Base-by-base conservation (phyloP, 2,888 invertebrate genomes). In the Strigamia transsilvanica region DNA sequence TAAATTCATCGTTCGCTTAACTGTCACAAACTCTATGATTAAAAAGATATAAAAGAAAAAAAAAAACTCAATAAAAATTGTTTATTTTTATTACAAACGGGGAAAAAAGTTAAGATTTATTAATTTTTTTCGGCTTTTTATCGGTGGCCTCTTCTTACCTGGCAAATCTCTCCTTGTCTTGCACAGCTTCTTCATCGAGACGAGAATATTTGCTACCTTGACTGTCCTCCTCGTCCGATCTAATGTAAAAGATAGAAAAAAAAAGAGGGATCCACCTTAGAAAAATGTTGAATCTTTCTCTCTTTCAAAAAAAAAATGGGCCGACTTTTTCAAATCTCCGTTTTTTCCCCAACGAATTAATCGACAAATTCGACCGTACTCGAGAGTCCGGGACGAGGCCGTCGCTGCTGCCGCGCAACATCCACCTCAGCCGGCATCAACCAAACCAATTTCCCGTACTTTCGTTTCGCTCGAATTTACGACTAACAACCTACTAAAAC, bases 151-250 rank as follows among this genome's bases (percentile, higher is more conserved):
- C 61, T 61, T 61, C 61, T 90, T 90, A 93, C 96, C 96, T 95
- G 86, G 97, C 97, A 91, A 96, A 98, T 87, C 97, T 92, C 89
- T 98, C 98, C 90, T 98, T 98, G 89, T 98, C 98, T 91, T 96
- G 96, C 89, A 95, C 93, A 89, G 93, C 94, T 88, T 95, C 95
- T 90, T 96, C 96, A 89, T 96, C 96, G 94, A 96, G 94, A 91
- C 94, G 93, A 88, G 93, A 91, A 89, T 93, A 93, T 91, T 94
- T 94, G 87, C 85, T 92, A 86, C 92, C 93, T 89, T 93, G 93
- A 89, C 93, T 93, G 91, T 94, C 94, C 91, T 94, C 94, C 91
- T 94, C 94, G 92, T 94, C 94, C 90, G 94, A 94, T 90, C 94
- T 80, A 80, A 42, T 41, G 42, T 10, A 80, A 42, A 18, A 80